Evolutionary conservation across 2,113 vertebrate genomes (phyloP).

Genomic region (Corvus hawaiiensis): DNA sequence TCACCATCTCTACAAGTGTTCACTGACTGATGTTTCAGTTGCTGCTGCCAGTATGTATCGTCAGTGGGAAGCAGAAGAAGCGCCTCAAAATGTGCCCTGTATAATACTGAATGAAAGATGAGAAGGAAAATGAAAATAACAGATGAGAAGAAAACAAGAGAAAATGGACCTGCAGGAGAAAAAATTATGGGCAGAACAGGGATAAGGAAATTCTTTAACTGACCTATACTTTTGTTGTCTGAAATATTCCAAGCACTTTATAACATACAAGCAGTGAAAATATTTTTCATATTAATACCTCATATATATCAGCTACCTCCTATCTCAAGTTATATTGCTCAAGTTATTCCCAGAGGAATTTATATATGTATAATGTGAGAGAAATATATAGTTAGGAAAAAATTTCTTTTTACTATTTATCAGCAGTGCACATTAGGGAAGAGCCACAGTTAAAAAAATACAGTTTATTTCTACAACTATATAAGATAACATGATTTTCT

Average conservation of each 20-base stretch:
- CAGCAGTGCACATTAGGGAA: constrained; percentile 4
- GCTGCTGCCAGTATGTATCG: neutral
- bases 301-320: constrained; percentile 40
- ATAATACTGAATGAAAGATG: constrained; percentile 1
- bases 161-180: neutral
- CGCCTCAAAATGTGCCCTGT: constrained; percentile 9
- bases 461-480: constrained; percentile 1
- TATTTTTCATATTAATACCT: constrained; percentile 59
- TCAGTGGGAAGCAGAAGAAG: constrained; percentile 23
- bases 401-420: constrained; percentile 49
- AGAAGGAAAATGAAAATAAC: constrained; percentile 31
- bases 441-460: constrained; percentile 22
- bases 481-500: constrained; percentile 39
- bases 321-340: constrained; percentile 46
- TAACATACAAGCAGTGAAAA: constrained; percentile 4
- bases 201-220: neutral
- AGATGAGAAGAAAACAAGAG: constrained; percentile 30
- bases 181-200: neutral
- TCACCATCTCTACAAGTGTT: constrained; percentile 41
- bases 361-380: constrained; percentile 46
- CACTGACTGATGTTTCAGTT: constrained; percentile 41
- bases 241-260: constrained; percentile 18
- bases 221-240: neutral
- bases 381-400: constrained; percentile 43
- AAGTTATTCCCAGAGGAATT: constrained; percentile 54